A percentile compares a stretch with the other conserved stretches of the same genome.
Evolutionary conservation across 2,888 invertebrate species (phyloP).

Genomic region (Melieria omissa): DNA sequence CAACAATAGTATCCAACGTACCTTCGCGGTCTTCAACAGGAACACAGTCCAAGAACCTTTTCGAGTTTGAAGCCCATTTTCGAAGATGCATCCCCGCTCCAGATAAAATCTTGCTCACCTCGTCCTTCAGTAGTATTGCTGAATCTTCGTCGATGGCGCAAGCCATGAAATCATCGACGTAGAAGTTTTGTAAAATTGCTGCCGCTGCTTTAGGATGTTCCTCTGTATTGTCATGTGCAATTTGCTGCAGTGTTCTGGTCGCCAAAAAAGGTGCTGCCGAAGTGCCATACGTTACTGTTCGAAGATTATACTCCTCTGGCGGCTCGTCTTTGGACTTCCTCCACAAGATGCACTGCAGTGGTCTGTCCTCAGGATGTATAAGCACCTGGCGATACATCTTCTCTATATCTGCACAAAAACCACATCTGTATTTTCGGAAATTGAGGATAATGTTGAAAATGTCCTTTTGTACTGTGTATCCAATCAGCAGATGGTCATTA

Average conservation of each 20-base stretch:
- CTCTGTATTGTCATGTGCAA: conserved; percentile 5
- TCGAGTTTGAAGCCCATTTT: conserved; percentile 32
- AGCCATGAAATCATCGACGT: conserved; percentile 4
- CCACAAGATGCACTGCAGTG: conserved; percentile 28
- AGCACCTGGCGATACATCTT: conserved; percentile 33
- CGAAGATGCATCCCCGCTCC: conserved; percentile 8
- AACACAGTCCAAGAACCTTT: background rate
- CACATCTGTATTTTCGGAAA: conserved; percentile 15
- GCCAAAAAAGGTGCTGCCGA: conserved; percentile 12
- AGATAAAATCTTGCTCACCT: background rate
- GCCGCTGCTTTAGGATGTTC: conserved; percentile 17
- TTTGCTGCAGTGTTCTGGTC: conserved; percentile 15
- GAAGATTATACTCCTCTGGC: conserved; percentile 42
- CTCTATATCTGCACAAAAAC: conserved; percentile 19
- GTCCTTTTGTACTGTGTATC: conserved; percentile 35
- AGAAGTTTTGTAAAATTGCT: conserved; percentile 20
- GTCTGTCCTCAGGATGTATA: conserved; percentile 1
- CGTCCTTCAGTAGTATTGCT: background rate
- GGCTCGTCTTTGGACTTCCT: background rate
- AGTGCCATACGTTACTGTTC: conserved; percentile 5
- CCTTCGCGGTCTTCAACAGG: too few species aligned
- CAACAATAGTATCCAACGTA: conserved; percentile 7
- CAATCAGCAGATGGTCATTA: conserved; percentile 38
- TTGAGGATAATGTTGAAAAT: conserved; percentile 20
- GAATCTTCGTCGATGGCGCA: background rate